Base-by-base conservation (phyloP, 1,140 invertebrate species). In the Hestina assimilis region DNA sequence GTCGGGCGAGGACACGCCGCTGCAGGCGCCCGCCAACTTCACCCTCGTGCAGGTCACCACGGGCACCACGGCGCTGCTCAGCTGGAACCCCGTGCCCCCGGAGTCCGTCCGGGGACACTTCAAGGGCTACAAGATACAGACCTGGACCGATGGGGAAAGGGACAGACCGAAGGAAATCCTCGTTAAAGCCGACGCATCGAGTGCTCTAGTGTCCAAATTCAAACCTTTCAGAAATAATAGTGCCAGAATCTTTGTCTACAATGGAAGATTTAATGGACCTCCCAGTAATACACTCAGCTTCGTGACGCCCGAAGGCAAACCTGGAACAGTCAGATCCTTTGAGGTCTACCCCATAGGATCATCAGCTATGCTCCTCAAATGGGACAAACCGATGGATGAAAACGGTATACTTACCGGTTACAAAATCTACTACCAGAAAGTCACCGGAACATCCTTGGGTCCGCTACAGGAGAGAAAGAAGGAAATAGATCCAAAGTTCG, bases 361-460 rank as follows among this genome's bases (percentile, higher is more conserved):
- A 0, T 97, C 95, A 12, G 96, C 96, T 8, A 93, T 99, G 71
- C 92, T 94, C 43, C 87, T 99, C 0, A 92, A 92, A 43, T 99
- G 98, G 98, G 94, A 96, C 74, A 94, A 94, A 75, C 98, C 98
- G 0, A 91, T 95, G 12, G 94, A 97, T 74, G 94, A 96, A 11
- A 99, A 99, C 89, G 98, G 98, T 17, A 91, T 95, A 55, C 84
- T 99, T 0, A 97, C 93, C 1, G 97, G 97, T 5, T 99, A 99
- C 83, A 94, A 94, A 77, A 95, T 99, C 67, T 96, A 95, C 77
- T 98, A 97, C 82, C 93, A 96, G 74, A 91, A 93, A 67, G 95
- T 98, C 0, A 92, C 92, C 38, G 92, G 92, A 24, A 95, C 93
- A 0, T 89, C 90, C 33, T 89, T 96, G 0, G 92, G 92, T 20